phyloP scores from a whole-genome alignment of 2,888 invertebrate species.

The Hydrotaea diabolus region DNA sequence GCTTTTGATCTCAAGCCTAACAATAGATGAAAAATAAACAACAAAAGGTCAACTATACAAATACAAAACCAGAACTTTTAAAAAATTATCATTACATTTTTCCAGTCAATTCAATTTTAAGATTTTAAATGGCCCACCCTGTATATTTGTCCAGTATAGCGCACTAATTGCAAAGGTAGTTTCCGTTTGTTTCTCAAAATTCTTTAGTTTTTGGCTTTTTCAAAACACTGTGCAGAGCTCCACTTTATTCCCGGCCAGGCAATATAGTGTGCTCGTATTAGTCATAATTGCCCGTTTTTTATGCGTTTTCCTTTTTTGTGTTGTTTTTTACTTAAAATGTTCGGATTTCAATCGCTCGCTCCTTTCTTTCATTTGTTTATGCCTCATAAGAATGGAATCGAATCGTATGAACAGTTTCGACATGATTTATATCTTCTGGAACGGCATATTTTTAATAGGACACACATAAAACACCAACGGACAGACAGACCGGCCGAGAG shows the following conservation, averaged over 20 bases:
- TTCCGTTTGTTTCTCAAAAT: no score
- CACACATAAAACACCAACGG: conserved; percentile 44
- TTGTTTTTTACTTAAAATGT: conserved; percentile 2
- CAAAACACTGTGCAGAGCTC: neutral
- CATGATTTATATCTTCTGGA: conserved; percentile 57
- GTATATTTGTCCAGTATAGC: no score
- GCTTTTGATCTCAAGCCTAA: no score
- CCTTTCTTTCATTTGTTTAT: conserved; percentile 10
- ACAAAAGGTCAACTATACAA: no score
- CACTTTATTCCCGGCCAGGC: neutral
- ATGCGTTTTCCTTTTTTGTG: neutral
- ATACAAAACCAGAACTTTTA: no score
- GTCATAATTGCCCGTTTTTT: conserved; percentile 34
- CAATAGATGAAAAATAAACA: no score
- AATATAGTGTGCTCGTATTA: conserved; percentile 9
- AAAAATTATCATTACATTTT: no score
- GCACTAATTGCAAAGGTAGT: no score
- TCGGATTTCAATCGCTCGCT: conserved; percentile 13
- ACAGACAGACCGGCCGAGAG: neutral
- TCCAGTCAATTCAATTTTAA: no score
- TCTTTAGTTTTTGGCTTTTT: neutral
- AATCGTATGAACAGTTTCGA: conserved; percentile 27
- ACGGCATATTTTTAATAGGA: conserved; percentile 61
- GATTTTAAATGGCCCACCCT: no score
- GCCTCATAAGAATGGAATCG: neutral